Percentiles rank a stretch among this genome's conserved stretches.
Evolutionary conservation across 2,113 vertebrate genomes (phyloP).

Genomic region (Casuarius casuarius): DNA sequence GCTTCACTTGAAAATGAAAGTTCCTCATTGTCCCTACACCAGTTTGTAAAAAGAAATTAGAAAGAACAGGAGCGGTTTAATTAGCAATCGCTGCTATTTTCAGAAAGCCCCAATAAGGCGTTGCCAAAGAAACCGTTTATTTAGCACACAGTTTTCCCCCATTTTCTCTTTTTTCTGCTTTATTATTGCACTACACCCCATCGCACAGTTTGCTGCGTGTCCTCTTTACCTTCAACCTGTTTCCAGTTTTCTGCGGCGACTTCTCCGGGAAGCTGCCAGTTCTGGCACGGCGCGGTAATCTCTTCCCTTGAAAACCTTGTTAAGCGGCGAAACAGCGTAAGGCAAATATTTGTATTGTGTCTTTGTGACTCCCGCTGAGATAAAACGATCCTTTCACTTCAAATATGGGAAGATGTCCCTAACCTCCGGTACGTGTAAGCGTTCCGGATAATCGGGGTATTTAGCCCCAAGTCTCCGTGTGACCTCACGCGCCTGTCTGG

Average conservation of each 20-base stretch:
- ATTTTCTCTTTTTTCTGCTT: conserved; percentile 4
- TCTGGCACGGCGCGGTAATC: conserved; percentile 64
- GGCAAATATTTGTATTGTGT: conserved; percentile 68
- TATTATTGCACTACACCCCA: not conserved
- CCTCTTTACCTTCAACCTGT: conserved; percentile 49
- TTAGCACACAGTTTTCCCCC: not conserved
- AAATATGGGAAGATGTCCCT: conserved; percentile 63
- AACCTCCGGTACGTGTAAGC: not conserved
- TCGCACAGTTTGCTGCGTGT: not conserved
- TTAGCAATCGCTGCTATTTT: conserved; percentile 30
- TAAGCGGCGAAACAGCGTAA: conserved; percentile 33
- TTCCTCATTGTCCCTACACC: conserved; percentile 19
- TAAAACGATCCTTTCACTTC: conserved; percentile 64
- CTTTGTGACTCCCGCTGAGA: conserved; percentile 61
- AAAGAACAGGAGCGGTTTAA: conserved; percentile 48
- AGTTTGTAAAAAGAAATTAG: not conserved
- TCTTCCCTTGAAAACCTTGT: conserved; percentile 75
- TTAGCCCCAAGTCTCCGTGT: not conserved
- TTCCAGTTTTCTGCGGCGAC: not conserved
- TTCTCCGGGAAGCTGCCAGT: conserved; percentile 73
- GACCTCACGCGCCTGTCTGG: conserved; percentile 28
- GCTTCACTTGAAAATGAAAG: not conserved
- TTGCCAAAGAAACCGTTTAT: not conserved
- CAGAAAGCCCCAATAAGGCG: not conserved
- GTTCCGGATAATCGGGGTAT: not conserved